Evolutionary conservation across 2,888 invertebrate species (phyloP), one percentile per base, ranked within the genome.

Genomic region (Brenthis hecate): DNA sequence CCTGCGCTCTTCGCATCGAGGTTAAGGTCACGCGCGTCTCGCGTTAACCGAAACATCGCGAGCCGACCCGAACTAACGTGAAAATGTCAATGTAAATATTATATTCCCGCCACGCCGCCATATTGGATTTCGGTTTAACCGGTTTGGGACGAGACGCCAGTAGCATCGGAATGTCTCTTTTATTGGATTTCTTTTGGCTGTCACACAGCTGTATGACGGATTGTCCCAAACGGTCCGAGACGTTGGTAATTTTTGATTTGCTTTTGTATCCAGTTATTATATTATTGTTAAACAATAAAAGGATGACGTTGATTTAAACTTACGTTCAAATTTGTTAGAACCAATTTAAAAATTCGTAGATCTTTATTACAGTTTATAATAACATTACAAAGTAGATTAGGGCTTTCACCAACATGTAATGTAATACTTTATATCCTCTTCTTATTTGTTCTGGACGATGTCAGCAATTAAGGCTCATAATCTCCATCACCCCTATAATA

Each of bases 401-500:
- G 6, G n/a, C 48, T 60, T 66, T 50, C 32, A 58, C 56, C 36
- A 55, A 51, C 58, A 58, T 51, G 63, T 60, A 66, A 68, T 66
- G 60, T 80, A 81, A 82, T 82, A 81, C 80, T 81, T 80, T 79
- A 85, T 81, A 81, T 77, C 79, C 80, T 84, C 81, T 80, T 80
- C 77, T 80, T 79, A 77, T 78, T 79, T 79, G 76, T 79, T 76
- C 77, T 73, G 81, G 84, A 88, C 85, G 86, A 88, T 86, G 85
- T 84, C 82, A 81, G 82, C 86, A 87, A 89, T 88, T 89, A 88
- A 85, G 84, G 81, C 80, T 82, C 81, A 86, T 87, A 86, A 89
- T 86, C 84, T 81, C 81, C 79, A 79, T 84, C 85, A 84, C 84
- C 84, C 84, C 87, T 85, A 85, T 84, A 87, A 89, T 87, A 86